Base-by-base conservation (phyloP, 2,113 vertebrate genomes). In the Seriola dumerili region DNA sequence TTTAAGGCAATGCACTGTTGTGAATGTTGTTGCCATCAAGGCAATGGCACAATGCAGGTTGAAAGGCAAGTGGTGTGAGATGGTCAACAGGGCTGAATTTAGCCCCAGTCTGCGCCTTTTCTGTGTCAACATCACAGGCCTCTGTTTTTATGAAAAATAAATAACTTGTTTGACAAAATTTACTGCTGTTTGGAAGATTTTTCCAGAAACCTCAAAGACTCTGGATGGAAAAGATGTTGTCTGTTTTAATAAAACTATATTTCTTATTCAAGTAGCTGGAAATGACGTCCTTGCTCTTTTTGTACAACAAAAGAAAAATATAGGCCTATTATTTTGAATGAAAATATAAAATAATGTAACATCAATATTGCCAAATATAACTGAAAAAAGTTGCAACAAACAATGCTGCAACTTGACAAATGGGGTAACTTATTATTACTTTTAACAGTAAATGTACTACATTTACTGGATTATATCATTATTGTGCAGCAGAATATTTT, bases 11-110 rank as follows among this genome's bases (percentile, higher is more conserved):
- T 83, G 85, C 68, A 81, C 29, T 77, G 75, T 40, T 34, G 85
- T 72, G 86, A 70, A 77, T 63, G 67, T 77, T 48, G 74, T 13
- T 80, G 72, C 78, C 82, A 78, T 83, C 5, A 9, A 86, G 74
- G 81, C 82, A 87, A 87, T 88, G 90, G 88, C 87, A 91, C 85
- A 54, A 84, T 64, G 87, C 86, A 72, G 72, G 75, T 68, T 25
- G 67, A 85, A 92, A 93, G 90, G 92, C 90, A 92, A 80, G 83
- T 70, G 87, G 85, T 83, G 86, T 77, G 81, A 86, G 86, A 82
- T 74, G 68, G 63, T 16, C 74, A 2, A 44, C 5, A 40, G 40
- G 57, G 54, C 59, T 29, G 46, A 64, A 66, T 13, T 36, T 23
- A 55, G 55, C 55, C 14, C 2, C 68, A 44, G 54, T 61, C n/a